Percentiles rank a stretch among this genome's conserved stretches.
Evolutionary conservation across 1,140 invertebrate genomes (phyloP).

Genomic region (Euwallacea fornicatus): DNA sequence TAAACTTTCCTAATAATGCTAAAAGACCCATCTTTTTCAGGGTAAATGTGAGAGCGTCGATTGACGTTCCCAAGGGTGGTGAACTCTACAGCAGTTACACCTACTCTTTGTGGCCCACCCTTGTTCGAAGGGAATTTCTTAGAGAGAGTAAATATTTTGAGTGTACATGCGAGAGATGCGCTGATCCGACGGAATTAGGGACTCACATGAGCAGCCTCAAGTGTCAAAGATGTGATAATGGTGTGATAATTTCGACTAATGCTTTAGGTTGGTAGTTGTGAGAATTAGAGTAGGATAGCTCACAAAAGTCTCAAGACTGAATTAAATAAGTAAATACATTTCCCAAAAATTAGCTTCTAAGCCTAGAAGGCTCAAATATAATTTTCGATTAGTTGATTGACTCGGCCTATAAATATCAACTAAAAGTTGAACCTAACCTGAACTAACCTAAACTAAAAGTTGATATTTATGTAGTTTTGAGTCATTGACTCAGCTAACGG

Average conservation of each 20-base stretch:
- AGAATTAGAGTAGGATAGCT: too few species aligned
- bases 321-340: too few species aligned
- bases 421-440: too few species aligned
- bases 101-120: slow-evolving; percentile 74
- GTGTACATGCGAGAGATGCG: slow-evolving; percentile 71
- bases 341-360: too few species aligned
- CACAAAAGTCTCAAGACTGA: too few species aligned
- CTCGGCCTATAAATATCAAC: too few species aligned
- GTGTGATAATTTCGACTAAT: slow-evolving; percentile 65
- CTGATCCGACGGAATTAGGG: slow-evolving; percentile 73
- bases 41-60: slow-evolving; percentile 69
- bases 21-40: slow-evolving; percentile 50
- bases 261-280: slow-evolving; percentile 62
- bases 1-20: too few species aligned
- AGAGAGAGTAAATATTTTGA: slow-evolving; percentile 76
- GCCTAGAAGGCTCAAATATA: too few species aligned
- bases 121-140: slow-evolving; percentile 68
- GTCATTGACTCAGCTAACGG: too few species aligned
- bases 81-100: slow-evolving; percentile 74
- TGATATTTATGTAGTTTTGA: too few species aligned
- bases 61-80: slow-evolving; percentile 64
- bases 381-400: too few species aligned
- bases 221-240: slow-evolving; percentile 73
- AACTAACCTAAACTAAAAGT: too few species aligned
- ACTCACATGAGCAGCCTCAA: slow-evolving; percentile 76